phyloP scores from a whole-genome alignment of 2,797 vertebrate genomes.

The Varecia variegata region DNA sequence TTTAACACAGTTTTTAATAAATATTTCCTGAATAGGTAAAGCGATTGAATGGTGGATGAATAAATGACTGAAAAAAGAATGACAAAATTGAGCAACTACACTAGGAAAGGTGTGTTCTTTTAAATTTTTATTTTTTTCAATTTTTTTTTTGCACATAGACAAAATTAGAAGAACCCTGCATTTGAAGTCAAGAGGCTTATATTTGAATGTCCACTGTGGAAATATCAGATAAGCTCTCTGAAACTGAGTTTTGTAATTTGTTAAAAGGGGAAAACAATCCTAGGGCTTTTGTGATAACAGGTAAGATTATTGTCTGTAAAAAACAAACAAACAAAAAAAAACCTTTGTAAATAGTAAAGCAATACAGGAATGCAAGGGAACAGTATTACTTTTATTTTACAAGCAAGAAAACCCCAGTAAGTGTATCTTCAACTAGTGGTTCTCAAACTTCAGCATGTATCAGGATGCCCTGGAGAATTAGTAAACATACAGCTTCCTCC shows the following conservation, averaged over 20 bases:
- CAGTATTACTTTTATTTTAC: neutral
- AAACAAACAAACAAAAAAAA: neutral
- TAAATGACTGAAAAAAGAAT: neutral
- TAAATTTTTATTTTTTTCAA: neutral
- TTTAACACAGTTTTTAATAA: neutral
- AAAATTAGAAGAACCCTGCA: neutral
- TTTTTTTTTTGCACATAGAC: neutral
- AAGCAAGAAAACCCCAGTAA: neutral
- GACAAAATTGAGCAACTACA: neutral
- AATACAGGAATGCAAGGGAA: neutral
- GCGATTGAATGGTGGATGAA: neutral
- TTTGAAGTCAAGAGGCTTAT: neutral
- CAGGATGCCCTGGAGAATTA: neutral
- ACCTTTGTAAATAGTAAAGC: neutral
- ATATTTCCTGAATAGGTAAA: neutral
- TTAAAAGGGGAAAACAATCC: neutral
- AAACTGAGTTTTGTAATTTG: conserved; percentile 17
- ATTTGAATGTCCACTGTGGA: neutral
- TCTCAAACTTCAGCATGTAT: neutral
- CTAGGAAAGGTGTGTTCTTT: neutral
- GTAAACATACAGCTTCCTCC: neutral
- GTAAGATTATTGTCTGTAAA: neutral
- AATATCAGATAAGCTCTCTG: neutral
- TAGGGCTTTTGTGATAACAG: neutral
- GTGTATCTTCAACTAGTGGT: neutral